Base-by-base conservation (phyloP, 2,888 invertebrate genomes). In the Macrophya alboannulata region DNA sequence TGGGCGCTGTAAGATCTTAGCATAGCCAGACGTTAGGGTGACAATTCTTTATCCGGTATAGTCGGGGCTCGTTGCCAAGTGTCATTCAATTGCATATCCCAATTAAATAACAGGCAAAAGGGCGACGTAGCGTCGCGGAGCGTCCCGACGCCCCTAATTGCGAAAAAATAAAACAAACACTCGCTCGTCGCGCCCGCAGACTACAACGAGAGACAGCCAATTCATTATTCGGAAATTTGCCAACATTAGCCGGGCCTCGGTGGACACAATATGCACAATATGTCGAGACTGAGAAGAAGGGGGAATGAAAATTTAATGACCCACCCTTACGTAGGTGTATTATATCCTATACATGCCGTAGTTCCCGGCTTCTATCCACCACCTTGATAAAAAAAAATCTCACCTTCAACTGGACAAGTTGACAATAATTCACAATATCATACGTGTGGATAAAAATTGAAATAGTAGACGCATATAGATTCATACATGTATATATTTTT, bases 21-120 rank as follows among this genome's bases (percentile, higher is more conserved):
- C 21, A 43, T 12, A 81, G 45, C 68, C 68, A 68, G 68, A 83
- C 83, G 83, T 51, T 51, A 68, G 68, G 55, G 59, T n/a, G 81
- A 83, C 83, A 83, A 83, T 83, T 68, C 45, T 83, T 83, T 83
- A 17, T 65, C 83, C 48, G 68, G 31, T 65, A 55, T 17, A 48
- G 86, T 86, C 83, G 84, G 88, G 87, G 87, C 85, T 45, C 88
- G 88, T 87, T 87, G 88, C 89, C 88, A 91, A 93, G 92, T 92
- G 92, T 93, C 92, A 92, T 92, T 92, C 92, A 93, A 92, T 93
- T 92, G 93, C 92, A 91, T 91, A 91, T 93, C 92, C 93, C 93
- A 93, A 93, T 93, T 93, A 93, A 93, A 92, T 92, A 93, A 93
- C 92, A 92, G 92, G 92, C 93, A 93, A 93, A 93, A 93, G 93